Evolutionary conservation across 2,113 vertebrate species (phyloP).

Genomic region (Ellobius talpinus): DNA sequence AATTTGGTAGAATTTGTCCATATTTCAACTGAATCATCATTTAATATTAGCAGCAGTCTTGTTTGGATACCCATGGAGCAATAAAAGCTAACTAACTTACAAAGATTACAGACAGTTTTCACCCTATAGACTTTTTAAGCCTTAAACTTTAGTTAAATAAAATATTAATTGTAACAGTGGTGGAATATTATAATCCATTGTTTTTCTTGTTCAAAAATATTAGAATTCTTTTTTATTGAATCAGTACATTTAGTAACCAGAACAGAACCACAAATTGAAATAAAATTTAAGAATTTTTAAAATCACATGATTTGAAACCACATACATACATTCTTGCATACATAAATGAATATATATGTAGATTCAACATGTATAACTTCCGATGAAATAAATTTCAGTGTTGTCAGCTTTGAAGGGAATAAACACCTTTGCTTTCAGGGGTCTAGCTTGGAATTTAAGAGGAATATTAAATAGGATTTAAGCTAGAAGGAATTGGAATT

Average conservation of each 20-base stretch:
- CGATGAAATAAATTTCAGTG: background rate
- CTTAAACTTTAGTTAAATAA: background rate
- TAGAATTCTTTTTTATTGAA: background rate
- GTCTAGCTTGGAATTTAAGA: background rate
- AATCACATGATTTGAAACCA: background rate
- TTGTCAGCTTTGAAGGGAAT: background rate
- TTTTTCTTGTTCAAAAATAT: background rate
- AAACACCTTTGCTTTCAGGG: background rate
- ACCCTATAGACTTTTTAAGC: background rate
- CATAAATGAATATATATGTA: background rate
- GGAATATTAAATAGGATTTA: background rate
- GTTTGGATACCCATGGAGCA: background rate
- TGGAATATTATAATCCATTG: background rate
- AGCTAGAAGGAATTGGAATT: background rate
- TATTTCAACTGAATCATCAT: slow-evolving; percentile 62
- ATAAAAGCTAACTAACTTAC: slow-evolving; percentile 2
- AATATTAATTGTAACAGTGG: background rate
- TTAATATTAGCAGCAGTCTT: slow-evolving; percentile 54
- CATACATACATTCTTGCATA: background rate
- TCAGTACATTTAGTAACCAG: background rate
- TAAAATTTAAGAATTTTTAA: background rate
- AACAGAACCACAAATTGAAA: background rate
- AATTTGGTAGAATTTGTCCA: slow-evolving; percentile 63
- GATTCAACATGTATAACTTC: background rate
- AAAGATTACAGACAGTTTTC: slow-evolving; percentile 1